Evolutionary conservation across 2,113 vertebrate genomes (phyloP), one percentile per base, ranked within the genome.

Genomic region (cattle (Bos taurus)): DNA sequence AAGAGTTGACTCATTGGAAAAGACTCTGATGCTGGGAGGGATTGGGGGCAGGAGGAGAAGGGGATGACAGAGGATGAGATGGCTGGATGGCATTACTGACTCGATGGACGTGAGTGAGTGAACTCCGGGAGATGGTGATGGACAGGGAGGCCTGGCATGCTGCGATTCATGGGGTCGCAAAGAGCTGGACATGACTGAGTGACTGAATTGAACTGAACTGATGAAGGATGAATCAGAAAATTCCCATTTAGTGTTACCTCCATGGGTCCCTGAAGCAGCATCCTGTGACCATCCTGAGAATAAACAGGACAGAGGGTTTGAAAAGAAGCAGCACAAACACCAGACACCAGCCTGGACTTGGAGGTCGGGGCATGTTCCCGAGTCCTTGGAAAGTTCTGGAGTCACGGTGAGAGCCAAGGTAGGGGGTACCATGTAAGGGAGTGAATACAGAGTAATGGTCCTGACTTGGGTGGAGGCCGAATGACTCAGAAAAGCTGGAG

Each of bases 301-400:
- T 57, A 19, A 16, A 77, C 25, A 9, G n/a, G 52, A 77, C 30
- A 56, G 52, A 13, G 9, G 6, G 1, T 21, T 77, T 54, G 33
- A 36, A 25, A 40, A 54, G 36, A 46, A 15, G 15, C 14, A 40
- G 36, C 7, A 13, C 25, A 90, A 17, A 77, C 10, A 19, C 36
- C 25, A 28, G 23, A 21, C 11, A 59, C 23, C n/a, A 84, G 23
- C 54, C 54, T 57, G 23, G 8, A 3, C 82, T 84, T 5, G 0
- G 4, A n/a, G 7, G 3, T 43, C 15, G 43, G 8, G 56, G 14
- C 57, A 57, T 1, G 15, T 40, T 54, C 2, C 1, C 0, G 8
- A 84, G 5, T 57, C 23, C 23, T 84, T 59, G 54, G 14, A 28
- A 40, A 28, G n/a, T 84, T 43, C 25, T 28, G 15, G 4, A 17